phyloP scores from a whole-genome alignment of 2,797 vertebrate genomes.

The Syngnathus acus region DNA sequence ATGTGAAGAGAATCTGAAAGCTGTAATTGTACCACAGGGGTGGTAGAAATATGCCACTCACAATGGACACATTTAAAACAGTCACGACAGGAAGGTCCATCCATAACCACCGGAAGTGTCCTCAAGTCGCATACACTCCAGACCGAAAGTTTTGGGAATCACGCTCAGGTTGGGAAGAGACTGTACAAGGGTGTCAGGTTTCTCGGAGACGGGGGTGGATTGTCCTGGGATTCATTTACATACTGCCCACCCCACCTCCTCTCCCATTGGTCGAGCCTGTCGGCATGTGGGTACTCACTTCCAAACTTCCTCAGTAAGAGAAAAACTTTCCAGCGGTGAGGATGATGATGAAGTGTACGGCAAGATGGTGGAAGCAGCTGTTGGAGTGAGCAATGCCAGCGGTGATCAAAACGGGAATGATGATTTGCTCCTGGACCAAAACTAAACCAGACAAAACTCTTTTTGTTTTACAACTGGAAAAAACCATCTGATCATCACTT shows the following conservation, averaged over 20 bases:
- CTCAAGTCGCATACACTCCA: neutral
- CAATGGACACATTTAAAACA: neutral
- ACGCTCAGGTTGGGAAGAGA: slow-evolving; percentile 17
- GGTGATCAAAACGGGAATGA: neutral
- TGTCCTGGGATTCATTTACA: slow-evolving; percentile 35
- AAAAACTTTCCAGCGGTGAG: slow-evolving; percentile 42
- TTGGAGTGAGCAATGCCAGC: slow-evolving; percentile 24
- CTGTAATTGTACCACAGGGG: neutral
- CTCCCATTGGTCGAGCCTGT: slow-evolving; percentile 47
- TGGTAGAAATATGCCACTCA: neutral
- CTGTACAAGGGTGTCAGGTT: slow-evolving; percentile 50
- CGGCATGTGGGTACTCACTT: slow-evolving; percentile 44
- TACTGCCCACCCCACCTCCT: slow-evolving; percentile 39
- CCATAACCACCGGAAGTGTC: neutral
- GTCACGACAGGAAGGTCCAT: neutral
- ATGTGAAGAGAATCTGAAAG: neutral
- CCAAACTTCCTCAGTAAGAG: slow-evolving; percentile 53
- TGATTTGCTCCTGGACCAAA: neutral
- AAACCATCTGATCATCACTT: neutral
- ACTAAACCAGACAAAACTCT: neutral
- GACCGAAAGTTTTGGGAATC: neutral
- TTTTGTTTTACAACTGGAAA: neutral
- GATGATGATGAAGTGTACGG: slow-evolving; percentile 13
- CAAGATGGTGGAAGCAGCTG: slow-evolving; percentile 28
- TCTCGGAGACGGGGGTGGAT: slow-evolving; percentile 39